A percentile compares a stretch with the other conserved stretches of the same genome.
phyloP scores from a whole-genome alignment of 2,113 vertebrate species.

The Grallaria varia region DNA sequence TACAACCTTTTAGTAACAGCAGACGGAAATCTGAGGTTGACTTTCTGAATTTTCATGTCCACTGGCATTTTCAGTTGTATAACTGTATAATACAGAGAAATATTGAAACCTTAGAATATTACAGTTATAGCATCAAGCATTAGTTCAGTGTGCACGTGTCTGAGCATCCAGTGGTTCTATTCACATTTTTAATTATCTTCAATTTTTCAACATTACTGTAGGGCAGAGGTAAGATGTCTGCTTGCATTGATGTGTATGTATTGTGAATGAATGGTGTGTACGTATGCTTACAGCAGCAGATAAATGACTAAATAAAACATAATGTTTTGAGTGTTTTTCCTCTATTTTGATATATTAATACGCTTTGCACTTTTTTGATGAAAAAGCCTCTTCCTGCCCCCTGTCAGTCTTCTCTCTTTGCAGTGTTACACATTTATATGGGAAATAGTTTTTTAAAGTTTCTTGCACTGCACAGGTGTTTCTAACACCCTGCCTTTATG shows the following conservation, averaged over 20 bases:
- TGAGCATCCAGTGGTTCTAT: not conserved
- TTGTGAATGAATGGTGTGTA: not conserved
- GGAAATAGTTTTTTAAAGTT: not conserved
- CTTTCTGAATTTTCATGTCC: not conserved
- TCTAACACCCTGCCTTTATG: not conserved
- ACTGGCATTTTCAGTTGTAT: not conserved
- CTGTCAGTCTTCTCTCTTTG: not conserved
- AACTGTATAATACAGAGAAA: not conserved
- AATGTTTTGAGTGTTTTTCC: not conserved
- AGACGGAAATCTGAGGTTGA: not conserved
- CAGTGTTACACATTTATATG: not conserved
- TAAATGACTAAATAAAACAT: not conserved
- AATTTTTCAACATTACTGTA: not conserved
- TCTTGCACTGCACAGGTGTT: not conserved
- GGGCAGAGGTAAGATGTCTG: not conserved
- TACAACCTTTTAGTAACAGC: not conserved
- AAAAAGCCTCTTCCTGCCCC: not conserved
- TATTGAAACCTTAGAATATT: not conserved
- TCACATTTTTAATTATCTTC: not conserved
- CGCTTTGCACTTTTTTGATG: not conserved
- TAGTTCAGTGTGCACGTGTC: not conserved
- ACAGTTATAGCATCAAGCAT: not conserved
- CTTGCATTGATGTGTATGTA: not conserved
- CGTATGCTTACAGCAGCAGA: not conserved
- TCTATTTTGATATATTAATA: not conserved